Evolutionary conservation across 53 echinoderm and acorn worm genomes (phyloP), one percentile per base, ranked within the genome.

Genomic region (Patiria pectinifera): DNA sequence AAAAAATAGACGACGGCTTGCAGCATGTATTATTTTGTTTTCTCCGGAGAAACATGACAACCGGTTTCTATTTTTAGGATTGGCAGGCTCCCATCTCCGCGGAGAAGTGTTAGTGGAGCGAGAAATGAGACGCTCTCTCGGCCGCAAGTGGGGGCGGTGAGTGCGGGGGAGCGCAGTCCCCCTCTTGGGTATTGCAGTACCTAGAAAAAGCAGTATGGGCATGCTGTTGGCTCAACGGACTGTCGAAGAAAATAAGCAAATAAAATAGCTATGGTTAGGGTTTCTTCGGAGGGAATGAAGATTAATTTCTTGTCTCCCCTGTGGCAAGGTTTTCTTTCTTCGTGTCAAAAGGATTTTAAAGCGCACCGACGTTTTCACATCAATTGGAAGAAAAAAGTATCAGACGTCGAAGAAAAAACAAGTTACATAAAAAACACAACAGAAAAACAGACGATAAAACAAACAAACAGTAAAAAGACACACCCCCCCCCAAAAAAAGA

Each of bases 101-200:
- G 9, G 48, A 18, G 19, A 86, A 25, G 74, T 86, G 86, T 74
- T 70, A 70, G 69, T 23, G 71, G 72, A 24, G 75, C 71, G 74
- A 45, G 74, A 86, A 86, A 86, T 72, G 72, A 22, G 53, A 86
- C 86, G 70, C 86, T 48, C 86, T 72, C 48, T 11, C n/a, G 48
- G 47, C 48, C 72, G 48, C 53, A 72, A 72, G 48, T 47, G 48
- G 45, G 72, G 62, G 15, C 70, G 75, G 71, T 19, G 45, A 48
- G 72, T 71, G 86, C 12, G 71, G 48, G 86, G 86, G 86, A 19
- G 25, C 86, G 22, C 45, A 48, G 22, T 71, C 21, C 8, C 74
- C 46, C 85, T 12, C 71, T 23, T 85, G 86, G 86, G 86, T 74
- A 49, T 14, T 45, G 48, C 71, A 53, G 86, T 86, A 86, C 86